Conservation (phyloP, 1,140 invertebrate species). For the Neodiprion pinetum region DNA sequence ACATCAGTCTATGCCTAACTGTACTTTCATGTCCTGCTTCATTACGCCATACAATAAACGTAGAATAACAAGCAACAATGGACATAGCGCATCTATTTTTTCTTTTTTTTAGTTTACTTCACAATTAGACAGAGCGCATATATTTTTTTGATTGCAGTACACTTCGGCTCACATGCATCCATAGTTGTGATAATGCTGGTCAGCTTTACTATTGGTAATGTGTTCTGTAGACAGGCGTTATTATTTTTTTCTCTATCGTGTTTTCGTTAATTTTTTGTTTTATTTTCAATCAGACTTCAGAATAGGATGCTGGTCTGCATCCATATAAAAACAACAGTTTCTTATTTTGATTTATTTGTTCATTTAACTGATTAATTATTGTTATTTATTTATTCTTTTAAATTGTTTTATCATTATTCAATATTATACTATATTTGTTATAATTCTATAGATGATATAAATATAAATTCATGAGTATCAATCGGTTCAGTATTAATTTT, state of each 20-base stretch:
- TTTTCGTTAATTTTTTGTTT: too few species aligned
- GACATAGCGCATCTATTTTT: background rate
- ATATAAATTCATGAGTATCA: constrained; percentile 2
- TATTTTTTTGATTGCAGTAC: background rate
- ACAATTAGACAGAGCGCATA: background rate
- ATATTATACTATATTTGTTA: background rate
- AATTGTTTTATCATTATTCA: background rate
- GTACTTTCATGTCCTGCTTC: background rate
- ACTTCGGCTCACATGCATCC: background rate
- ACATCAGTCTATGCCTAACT: constrained; percentile 5
- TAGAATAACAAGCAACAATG: background rate
- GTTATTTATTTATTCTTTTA: background rate
- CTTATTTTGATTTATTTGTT: background rate
- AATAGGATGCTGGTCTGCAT: background rate
- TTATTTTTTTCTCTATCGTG: background rate
- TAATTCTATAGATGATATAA: constrained; percentile 4
- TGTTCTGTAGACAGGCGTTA: background rate
- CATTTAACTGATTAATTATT: background rate
- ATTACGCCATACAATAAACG: background rate
- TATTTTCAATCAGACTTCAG: background rate
- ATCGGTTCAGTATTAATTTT: background rate
- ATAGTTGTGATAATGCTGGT: background rate
- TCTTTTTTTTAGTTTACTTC: background rate
- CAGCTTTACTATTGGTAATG: background rate
- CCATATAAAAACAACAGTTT: background rate